Evolutionary conservation across 2,113 vertebrate genomes (phyloP), one percentile per base, ranked within the genome.

Genomic region (Pseudorectes ferrugineus): DNA sequence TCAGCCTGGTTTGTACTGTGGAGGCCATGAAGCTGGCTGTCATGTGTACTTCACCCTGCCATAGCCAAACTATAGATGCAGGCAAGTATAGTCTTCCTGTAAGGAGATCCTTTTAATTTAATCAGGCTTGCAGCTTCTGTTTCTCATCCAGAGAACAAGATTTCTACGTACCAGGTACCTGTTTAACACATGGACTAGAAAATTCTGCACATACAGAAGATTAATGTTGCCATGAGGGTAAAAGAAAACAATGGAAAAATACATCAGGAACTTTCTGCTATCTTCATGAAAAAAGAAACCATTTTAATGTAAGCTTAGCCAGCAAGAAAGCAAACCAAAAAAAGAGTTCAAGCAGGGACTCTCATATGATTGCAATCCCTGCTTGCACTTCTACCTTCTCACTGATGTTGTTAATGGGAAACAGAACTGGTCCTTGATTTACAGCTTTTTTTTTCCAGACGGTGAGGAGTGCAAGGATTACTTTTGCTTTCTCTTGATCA

Each of bases 11-110:
- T 79, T 72, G 25, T 88, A 33, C 28, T 12, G 11, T 35, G n/a
- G n/a, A 3, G 48, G 23, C 12, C 35, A n/a, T 21, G 48, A 75
- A 89, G 4, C 10, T 89, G 33, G 7, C 14, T 55, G n/a, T 49
- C 51, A 14, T 0, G 0, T 52, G 6, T 6, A 8, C 6, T 75
- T 78, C 31, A 61, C 9, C 11, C 3, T 31, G 45, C 10, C 15
- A 54, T 6, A 77, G 28, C 5, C 33, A 62, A 79, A 66, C 19
- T n/a, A 33, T 3, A 76, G 18, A 72, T 42, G 24, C 5, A 52
- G 21, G 25, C 21, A 63, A 72, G 10, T 14, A 7, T 7, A 73
- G 4, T 25, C 28, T 43, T 55, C 25, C 17, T 57, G 6, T 61
- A 42, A 51, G 36, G 52, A 62, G 17, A 12, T 16, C 5, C 14